Evolutionary conservation across 2,797 vertebrate species (phyloP).

Genomic region (Ctenosaura bakeri): DNA sequence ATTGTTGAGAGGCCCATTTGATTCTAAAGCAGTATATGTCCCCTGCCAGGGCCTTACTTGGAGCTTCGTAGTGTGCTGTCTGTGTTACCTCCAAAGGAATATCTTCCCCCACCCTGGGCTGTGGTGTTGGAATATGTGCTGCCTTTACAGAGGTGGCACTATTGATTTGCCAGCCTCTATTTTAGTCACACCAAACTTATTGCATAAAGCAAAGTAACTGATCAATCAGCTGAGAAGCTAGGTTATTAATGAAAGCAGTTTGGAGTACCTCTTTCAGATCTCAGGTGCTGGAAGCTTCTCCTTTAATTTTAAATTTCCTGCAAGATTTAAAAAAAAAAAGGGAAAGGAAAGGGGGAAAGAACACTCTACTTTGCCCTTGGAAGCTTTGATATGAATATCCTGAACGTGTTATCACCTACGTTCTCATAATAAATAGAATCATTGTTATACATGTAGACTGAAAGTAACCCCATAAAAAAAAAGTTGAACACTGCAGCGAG

Average conservation of each 20-base stretch:
- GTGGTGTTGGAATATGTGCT: not conserved
- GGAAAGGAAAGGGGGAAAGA: too few species aligned
- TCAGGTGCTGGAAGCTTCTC: not conserved
- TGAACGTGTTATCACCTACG: not conserved
- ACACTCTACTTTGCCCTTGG: not conserved
- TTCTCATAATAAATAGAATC: constrained; percentile 14
- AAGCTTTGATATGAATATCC: constrained; percentile 19
- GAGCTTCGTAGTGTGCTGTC: too few species aligned
- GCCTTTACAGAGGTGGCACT: not conserved
- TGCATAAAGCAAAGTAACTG: not conserved
- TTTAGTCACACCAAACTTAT: not conserved
- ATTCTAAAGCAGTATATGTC: not conserved
- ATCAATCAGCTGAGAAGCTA: not conserved
- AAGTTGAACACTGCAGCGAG: not conserved
- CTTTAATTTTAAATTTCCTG: constrained; percentile 26
- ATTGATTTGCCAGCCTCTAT: not conserved
- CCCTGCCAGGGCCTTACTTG: too few species aligned
- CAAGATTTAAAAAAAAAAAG: not conserved
- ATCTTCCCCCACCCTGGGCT: not conserved
- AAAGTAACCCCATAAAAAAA: not conserved
- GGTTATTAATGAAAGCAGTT: not conserved
- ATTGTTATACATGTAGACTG: not conserved
- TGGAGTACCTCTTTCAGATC: not conserved
- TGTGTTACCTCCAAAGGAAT: not conserved
- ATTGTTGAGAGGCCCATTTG: not conserved